These are phyloP conservation scores for Terebella lapidaria DNA, from an alignment of 2,888 invertebrate genomes.

Conservation along the genomic window DNA sequence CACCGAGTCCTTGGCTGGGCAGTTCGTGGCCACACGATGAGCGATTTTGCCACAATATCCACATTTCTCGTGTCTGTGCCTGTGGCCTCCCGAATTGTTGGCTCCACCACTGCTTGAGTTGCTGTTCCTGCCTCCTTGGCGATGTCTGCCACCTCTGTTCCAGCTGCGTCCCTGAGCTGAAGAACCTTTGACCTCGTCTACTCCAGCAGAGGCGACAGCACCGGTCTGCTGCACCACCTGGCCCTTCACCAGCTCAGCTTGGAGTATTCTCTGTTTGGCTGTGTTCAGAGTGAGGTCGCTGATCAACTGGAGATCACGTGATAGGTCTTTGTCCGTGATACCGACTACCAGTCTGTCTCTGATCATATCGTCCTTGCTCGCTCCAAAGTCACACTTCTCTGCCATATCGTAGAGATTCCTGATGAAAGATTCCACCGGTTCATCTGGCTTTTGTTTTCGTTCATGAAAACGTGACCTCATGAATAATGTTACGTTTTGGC, in stretches of 20 bases:
- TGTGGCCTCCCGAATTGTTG: neutral
- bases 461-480: neutral
- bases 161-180: neutral
- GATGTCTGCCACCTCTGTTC: neutral
- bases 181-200: neutral
- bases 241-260: neutral
- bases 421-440: neutral
- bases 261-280: neutral
- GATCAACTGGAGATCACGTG: neutral
- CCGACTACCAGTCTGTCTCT: neutral
- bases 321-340: neutral
- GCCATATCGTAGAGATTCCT: neutral
- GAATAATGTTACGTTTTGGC: neutral
- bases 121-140: neutral
- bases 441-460: neutral
- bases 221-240: neutral
- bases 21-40: neutral
- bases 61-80: neutral
- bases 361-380: neutral
- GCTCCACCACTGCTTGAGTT: too few relatives aligned
- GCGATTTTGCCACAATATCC: neutral
- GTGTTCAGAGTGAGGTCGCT: neutral
- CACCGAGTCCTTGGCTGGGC: neutral
- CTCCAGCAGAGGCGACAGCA: neutral
- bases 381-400: neutral